Base-by-base conservation (phyloP, 2,113 vertebrate genomes). In the Cyphomyrus plagiostoma region DNA sequence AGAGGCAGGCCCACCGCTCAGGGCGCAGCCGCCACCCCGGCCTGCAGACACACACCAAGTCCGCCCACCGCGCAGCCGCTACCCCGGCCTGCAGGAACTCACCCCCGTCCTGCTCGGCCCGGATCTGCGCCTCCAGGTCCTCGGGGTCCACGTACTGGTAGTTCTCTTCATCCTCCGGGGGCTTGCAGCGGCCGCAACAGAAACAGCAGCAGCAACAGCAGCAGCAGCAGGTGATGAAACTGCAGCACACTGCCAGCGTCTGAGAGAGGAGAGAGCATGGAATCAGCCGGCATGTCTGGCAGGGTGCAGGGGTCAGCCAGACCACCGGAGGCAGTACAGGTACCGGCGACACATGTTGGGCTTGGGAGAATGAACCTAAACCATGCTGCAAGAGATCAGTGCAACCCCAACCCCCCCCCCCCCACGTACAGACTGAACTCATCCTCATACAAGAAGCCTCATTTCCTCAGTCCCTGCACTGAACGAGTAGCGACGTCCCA, bases 151-250 rank as follows among this genome's bases (percentile, higher is more conserved):
- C 95, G 0, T 96, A 95, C 92, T 97, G 97, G 92, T 96, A 97
- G 92, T 93, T 93, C 0, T 92, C 93, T 0, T 98, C 97, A 0
- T 98, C 97, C 10, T 97, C 93, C 0, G 97, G 96, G 0, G 96
- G 97, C 90, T 94, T 96, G 88, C 97, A 98, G 0, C 93, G 93
- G 49, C 98, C 98, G 0, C 98, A 99, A 94, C 98, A 99, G 92
- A 97, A 98, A 89, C 94, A 98, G 88, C 97, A 98, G 93, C 97
- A 99, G 88, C 97, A 98, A 91, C 97, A 98, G 19, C 96, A 99
- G 42, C 97, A 99, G 91, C 98, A 99, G 89, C 98, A 97, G 77
- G 97, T 97, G 88, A 97, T 93, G 10, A 96, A 21, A 0, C 95
- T 92, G 0, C 97, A 98, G 91, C 97, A 97, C 30, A 97, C 52